A percentile compares a stretch with the other conserved stretches of the same genome.
Evolutionary conservation across 2,797 vertebrate genomes (phyloP).

Genomic region (Hyperoplus immaculatus): DNA sequence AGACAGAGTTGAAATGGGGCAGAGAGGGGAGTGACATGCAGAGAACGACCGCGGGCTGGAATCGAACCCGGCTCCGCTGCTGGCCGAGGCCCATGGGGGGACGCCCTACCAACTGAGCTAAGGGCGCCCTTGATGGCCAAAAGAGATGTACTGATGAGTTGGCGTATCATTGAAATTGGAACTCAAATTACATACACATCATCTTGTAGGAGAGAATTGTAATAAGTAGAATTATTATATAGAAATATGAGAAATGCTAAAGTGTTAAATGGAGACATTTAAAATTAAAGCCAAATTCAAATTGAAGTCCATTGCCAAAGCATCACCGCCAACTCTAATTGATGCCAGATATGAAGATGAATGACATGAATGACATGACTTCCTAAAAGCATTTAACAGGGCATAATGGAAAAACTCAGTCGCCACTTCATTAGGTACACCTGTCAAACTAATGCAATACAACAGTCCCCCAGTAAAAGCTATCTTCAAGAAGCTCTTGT

Average conservation of each 20-base stretch:
- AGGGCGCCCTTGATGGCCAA: neutral
- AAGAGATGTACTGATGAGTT: neutral
- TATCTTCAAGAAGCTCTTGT: too few species aligned
- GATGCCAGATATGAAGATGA: constrained; percentile 14
- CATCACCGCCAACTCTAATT: constrained; percentile 2
- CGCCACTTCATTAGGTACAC: constrained; percentile 3
- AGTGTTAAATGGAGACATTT: constrained; percentile 1
- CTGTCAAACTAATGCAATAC: neutral
- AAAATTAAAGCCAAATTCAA: constrained; percentile 27
- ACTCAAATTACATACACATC: constrained; percentile 5
- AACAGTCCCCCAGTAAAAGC: neutral
- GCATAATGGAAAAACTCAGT: neutral
- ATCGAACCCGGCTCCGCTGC: too few species aligned
- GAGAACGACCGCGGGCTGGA: too few species aligned
- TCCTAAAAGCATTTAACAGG: neutral
- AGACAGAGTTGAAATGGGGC: too few species aligned
- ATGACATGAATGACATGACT: neutral
- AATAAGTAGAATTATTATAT: constrained; percentile 19
- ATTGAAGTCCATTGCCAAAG: constrained; percentile 34
- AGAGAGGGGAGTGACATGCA: too few species aligned
- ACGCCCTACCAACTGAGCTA: too few species aligned
- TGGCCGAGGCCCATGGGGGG: too few species aligned
- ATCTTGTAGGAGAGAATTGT: constrained; percentile 1
- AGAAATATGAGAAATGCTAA: constrained; percentile 8
- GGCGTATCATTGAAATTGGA: constrained; percentile 22